Evolutionary conservation across 2,888 invertebrate species (phyloP).

Genomic region (Drosophila hamatofila): DNA sequence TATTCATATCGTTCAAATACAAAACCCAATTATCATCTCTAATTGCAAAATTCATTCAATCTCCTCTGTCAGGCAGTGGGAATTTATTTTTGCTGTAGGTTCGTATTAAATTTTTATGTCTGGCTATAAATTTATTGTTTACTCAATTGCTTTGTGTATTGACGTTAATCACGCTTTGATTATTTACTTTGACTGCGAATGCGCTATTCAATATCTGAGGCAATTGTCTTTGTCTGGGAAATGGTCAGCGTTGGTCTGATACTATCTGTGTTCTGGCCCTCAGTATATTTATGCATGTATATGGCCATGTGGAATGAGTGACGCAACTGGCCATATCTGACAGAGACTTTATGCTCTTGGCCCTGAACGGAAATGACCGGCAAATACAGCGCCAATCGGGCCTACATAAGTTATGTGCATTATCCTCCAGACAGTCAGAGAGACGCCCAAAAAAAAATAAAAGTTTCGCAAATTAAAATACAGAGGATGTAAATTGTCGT

Average conservation of each 20-base stretch:
- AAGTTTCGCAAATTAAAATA: neutral
- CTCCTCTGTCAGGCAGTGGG: neutral
- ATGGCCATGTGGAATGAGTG: constrained; percentile 34
- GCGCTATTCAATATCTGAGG: neutral
- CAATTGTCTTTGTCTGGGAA: constrained; percentile 30
- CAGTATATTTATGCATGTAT: no score
- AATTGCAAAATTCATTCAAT: constrained; percentile 6
- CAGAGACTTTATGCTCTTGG: constrained; percentile 16
- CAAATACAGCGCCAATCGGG: constrained; percentile 21
- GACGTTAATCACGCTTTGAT: constrained; percentile 26
- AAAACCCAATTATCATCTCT: neutral
- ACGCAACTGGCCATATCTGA: constrained; percentile 16
- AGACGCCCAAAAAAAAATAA: constrained; percentile 28
- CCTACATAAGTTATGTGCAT: constrained; percentile 29
- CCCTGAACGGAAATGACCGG: constrained; percentile 40
- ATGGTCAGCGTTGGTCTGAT: constrained; percentile 20
- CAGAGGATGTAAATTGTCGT: constrained; percentile 5
- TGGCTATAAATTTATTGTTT: constrained; percentile 20
- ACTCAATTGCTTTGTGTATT: constrained; percentile 11
- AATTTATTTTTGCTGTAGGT: neutral
- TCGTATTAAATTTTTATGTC: neutral
- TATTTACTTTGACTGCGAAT: constrained; percentile 19
- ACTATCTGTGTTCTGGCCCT: constrained; percentile 3
- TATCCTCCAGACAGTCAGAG: constrained; percentile 33
- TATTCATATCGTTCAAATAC: neutral